These are phyloP conservation scores for Pocillopora grandis DNA, from an alignment of 92 coral and sea anemone species.

Conservation along the genomic window DNA sequence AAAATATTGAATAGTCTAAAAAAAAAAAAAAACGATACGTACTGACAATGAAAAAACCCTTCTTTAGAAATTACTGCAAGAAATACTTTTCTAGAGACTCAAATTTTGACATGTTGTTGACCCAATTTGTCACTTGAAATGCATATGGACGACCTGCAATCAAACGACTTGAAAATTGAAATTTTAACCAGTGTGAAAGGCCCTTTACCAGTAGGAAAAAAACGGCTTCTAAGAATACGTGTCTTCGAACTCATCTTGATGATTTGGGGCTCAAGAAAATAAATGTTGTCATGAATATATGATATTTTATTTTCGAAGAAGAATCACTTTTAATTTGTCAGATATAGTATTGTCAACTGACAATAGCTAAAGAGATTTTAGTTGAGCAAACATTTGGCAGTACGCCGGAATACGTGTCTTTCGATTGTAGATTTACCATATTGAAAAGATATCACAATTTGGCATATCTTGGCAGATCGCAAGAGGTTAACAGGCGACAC, in stretches of 20 bases:
- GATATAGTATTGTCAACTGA: neutral
- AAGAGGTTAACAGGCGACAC: neutral
- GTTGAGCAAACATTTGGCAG: neutral
- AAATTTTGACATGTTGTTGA: too few species aligned
- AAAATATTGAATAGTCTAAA: neutral
- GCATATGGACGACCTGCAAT: too few species aligned
- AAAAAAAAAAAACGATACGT: neutral
- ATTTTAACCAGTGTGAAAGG: neutral
- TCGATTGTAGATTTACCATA: neutral
- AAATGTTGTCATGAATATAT: neutral
- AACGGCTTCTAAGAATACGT: too few species aligned
- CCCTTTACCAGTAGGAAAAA: too few species aligned
- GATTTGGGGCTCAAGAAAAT: too few species aligned
- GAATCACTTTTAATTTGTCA: neutral
- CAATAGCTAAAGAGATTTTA: too few species aligned
- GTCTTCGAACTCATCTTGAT: too few species aligned
- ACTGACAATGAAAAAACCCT: neutral
- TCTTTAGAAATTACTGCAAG: too few species aligned
- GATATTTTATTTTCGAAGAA: neutral
- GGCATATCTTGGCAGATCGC: neutral
- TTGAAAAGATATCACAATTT: slow-evolving; percentile 11
- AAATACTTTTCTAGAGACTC: too few species aligned
- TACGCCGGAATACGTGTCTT: slow-evolving; percentile 23
- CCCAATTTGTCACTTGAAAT: too few species aligned
- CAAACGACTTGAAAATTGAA: neutral